phyloP scores from a whole-genome alignment of 2,888 invertebrate genomes.

The Drosophila neotestacea region DNA sequence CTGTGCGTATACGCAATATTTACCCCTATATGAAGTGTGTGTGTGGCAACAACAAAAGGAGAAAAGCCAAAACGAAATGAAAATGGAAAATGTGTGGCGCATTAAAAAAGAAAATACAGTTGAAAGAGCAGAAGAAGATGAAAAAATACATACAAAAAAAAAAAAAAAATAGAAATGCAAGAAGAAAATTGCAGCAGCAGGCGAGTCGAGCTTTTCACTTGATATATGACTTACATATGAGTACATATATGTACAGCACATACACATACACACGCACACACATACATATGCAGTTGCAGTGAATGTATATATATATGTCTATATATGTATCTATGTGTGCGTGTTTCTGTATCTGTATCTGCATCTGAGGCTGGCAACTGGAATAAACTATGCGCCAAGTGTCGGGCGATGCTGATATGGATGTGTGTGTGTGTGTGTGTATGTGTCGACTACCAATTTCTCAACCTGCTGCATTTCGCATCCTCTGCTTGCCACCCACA shows the following conservation, averaged over 20 bases:
- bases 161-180: neutral
- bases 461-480: conserved; percentile 23
- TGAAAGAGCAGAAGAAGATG: neutral
- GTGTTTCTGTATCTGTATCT: conserved; percentile 25
- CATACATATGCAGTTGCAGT: neutral
- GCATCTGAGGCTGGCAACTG: conserved; percentile 38
- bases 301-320: neutral
- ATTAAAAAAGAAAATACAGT: conserved; percentile 1
- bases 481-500: conserved; percentile 26
- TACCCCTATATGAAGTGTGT: neutral
- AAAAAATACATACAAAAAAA: neutral
- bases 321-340: conserved; percentile 1
- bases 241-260: conserved; percentile 1
- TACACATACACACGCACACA: neutral
- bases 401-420: conserved; percentile 38
- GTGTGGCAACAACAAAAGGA: neutral
- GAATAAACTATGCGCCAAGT: conserved; percentile 64
- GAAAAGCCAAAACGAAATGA: conserved; percentile 17
- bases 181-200: conserved; percentile 6
- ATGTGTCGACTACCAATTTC: conserved; percentile 21
- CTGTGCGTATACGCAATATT: conserved; percentile 22
- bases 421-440: neutral
- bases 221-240: conserved; percentile 40
- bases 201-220: conserved; percentile 25
- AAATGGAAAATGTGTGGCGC: conserved; percentile 25